These are phyloP conservation scores for Aethes cnicana DNA, from an alignment of 2,888 invertebrate genomes.

Conservation along the genomic window DNA sequence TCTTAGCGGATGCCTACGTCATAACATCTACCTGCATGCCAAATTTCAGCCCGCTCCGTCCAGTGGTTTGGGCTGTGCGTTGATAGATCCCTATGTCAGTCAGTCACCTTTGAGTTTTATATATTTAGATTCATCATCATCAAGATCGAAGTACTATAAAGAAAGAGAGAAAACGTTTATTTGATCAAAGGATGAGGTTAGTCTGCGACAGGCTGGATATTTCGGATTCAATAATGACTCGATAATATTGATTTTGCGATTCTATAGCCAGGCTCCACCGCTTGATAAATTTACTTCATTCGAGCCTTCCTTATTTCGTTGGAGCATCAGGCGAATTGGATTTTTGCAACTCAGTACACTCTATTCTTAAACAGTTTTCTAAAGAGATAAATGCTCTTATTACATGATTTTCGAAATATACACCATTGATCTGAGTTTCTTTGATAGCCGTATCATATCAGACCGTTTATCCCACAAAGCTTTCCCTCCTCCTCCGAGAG, in stretches of 20 bases:
- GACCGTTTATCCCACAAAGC: no score
- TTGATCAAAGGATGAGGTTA: constrained; percentile 25
- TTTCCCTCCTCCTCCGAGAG: no score
- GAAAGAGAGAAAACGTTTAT: constrained; percentile 23
- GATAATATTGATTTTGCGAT: constrained; percentile 29
- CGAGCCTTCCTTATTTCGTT: constrained; percentile 14
- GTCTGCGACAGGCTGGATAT: constrained; percentile 16
- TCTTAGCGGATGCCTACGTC: no score
- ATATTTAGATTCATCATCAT: no score
- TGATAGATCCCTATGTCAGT: no score
- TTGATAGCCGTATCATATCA: no score
- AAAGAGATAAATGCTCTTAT: background rate
- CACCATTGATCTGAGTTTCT: no score
- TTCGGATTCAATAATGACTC: constrained; percentile 30
- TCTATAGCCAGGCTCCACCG: constrained; percentile 11
- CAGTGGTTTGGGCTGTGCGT: no score
- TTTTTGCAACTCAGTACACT: constrained; percentile 20
- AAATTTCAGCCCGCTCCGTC: no score
- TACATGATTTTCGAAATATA: background rate
- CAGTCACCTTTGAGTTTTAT: no score
- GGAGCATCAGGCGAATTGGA: constrained; percentile 23
- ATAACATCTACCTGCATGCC: no score
- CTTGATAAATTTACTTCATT: constrained; percentile 28
- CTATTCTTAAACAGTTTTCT: constrained; percentile 12
- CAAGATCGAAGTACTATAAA: constrained; percentile 9